A percentile compares a stretch with the other conserved stretches of the same genome.
Evolutionary conservation across 2,113 vertebrate genomes (phyloP).

Genomic region (Ailuropoda melanoleuca): DNA sequence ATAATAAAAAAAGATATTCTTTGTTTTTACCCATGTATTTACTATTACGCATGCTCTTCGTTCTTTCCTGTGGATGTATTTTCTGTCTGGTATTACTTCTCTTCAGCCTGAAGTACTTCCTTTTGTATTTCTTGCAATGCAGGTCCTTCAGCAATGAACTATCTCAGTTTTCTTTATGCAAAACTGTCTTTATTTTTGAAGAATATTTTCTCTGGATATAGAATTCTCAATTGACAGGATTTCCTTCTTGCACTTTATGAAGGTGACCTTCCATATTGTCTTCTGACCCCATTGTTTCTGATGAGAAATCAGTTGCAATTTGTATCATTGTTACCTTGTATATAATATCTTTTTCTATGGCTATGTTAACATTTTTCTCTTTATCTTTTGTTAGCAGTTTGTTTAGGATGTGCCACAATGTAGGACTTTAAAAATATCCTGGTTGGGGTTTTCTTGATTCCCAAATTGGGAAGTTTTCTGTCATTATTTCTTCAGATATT

Average conservation of each 20-base stretch:
- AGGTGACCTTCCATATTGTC: not conserved
- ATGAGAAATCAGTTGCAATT: not conserved
- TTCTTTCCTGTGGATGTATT: not conserved
- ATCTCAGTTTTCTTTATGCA: not conserved
- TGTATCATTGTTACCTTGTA: not conserved
- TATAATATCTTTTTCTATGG: not conserved
- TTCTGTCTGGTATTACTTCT: not conserved
- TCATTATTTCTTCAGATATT: conserved; percentile 33
- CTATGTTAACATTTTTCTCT: not conserved
- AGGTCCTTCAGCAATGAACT: not conserved
- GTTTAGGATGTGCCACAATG: not conserved
- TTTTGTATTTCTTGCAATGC: not conserved
- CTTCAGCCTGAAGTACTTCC: not conserved
- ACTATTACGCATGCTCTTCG: not conserved
- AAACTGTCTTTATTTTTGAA: not conserved
- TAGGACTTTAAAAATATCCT: not conserved
- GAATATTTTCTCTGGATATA: not conserved
- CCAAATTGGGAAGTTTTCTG: not conserved
- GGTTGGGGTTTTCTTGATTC: not conserved
- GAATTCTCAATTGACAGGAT: not conserved
- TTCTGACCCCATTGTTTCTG: not conserved
- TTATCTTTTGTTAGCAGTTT: not conserved
- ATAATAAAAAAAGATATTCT: not conserved
- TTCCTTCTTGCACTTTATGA: not conserved
- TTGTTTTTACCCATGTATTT: not conserved